Evolutionary conservation across 2,113 vertebrate genomes (phyloP).

Genomic region (Xenus cinereus): DNA sequence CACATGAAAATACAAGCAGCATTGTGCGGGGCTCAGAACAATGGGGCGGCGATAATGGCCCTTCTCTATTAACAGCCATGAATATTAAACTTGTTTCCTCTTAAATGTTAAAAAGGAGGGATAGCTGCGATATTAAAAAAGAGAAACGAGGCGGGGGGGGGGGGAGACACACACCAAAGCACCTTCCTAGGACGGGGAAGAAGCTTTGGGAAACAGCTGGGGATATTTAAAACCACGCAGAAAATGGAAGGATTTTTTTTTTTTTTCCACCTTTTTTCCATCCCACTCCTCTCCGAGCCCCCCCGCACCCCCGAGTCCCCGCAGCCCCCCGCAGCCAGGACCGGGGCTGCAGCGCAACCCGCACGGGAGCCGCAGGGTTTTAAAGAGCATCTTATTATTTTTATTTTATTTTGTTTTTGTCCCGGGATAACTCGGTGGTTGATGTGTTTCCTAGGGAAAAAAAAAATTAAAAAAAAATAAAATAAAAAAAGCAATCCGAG

Average conservation of each 20-base stretch:
- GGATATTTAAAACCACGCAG: constrained; percentile 34
- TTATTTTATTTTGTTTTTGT: background rate
- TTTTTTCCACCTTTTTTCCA: background rate
- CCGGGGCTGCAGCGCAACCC: background rate
- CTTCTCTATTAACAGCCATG: constrained; percentile 72
- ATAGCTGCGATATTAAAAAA: background rate
- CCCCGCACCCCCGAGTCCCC: too few species aligned
- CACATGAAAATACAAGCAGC: constrained; percentile 73
- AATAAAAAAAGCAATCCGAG: background rate
- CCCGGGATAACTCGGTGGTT: background rate
- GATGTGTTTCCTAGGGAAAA: background rate
- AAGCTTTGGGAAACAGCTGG: constrained; percentile 55
- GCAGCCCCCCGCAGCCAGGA: background rate
- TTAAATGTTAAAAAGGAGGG: constrained; percentile 59
- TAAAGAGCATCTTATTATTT: background rate
- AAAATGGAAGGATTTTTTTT: background rate
- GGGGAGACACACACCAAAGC: background rate
- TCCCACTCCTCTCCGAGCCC: background rate
- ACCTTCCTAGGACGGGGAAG: constrained; percentile 7
- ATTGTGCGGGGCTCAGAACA: constrained; percentile 63
- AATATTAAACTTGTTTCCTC: constrained; percentile 74
- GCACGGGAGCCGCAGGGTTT: background rate
- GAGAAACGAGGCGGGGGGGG: background rate
- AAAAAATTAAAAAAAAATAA: background rate
- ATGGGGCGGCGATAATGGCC: constrained; percentile 74